Evolutionary conservation across 2,113 vertebrate genomes (phyloP).

Genomic region (Lanius ludovicianus): DNA sequence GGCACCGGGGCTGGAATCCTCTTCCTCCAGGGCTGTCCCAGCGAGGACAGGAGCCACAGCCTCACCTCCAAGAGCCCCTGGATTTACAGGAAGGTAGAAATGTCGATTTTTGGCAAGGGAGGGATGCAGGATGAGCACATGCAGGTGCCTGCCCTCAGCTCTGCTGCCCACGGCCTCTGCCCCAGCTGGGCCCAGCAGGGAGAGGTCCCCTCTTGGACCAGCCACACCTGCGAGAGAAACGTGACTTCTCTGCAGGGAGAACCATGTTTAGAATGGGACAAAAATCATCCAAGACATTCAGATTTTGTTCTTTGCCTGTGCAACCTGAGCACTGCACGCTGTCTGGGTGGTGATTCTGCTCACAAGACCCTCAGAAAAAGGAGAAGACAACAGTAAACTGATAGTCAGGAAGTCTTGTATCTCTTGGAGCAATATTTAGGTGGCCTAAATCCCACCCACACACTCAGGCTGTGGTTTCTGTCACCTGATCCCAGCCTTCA

Average conservation of each 20-base stretch:
- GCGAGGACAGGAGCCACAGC: not conserved
- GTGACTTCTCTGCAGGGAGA: not conserved
- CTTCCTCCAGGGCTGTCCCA: not conserved
- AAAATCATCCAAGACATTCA: not conserved
- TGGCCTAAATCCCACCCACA: not conserved
- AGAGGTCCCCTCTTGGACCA: not conserved
- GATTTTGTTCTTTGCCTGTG: not conserved
- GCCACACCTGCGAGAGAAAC: not conserved
- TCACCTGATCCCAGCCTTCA: not conserved
- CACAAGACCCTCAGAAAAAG: not conserved
- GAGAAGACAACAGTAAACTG: not conserved
- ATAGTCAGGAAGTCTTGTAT: not conserved
- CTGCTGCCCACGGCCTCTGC: not conserved
- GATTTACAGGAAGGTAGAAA: not conserved
- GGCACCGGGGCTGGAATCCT: not conserved
- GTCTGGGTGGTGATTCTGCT: not conserved
- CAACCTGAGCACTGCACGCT: rapidly evolving
- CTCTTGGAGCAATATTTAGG: not conserved
- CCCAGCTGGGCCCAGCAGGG: not conserved
- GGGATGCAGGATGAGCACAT: not conserved
- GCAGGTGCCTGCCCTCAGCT: not conserved
- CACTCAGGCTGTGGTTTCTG: rapidly evolving
- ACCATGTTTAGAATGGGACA: not conserved
- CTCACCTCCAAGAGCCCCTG: not conserved
- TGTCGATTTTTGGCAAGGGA: not conserved